Base-by-base conservation (phyloP, 2,888 invertebrate genomes). In the Ptilodon capucinus region DNA sequence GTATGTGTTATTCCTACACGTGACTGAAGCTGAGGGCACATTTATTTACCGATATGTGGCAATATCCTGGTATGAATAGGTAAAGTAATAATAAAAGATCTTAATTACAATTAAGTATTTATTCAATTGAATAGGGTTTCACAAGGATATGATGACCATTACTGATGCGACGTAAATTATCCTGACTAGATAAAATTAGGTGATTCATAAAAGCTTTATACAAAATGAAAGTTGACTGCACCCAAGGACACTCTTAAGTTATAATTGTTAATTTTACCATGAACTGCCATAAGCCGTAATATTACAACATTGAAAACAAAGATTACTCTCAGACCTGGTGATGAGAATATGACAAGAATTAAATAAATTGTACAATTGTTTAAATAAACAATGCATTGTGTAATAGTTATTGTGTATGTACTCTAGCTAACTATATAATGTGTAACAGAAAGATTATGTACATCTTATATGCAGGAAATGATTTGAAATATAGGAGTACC, bases 111-210 rank as follows among this genome's bases (percentile, higher is more conserved):
- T 64, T 54, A 68, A 65, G 59, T 57, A 53, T 73, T 76, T 71
- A 68, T 75, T 70, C 67, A 63, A 69, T 69, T 65, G 63, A 63
- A 66, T 63, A 66, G 64, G 64, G 62, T 67, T 72, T 67, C 60
- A 71, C 68, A 74, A 45, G 44, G 48, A 50, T 48, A 44, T 42
- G 44, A 51, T 61, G 50, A 56, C 54, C 49, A 54, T 64, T 60
- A 58, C 51, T 57, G 59, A 59, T 65, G 54, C 59, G n/a, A n/a
- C n/a, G n/a, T 50, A 38, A 51, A 66, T 62, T 54, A 64, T 62
- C 64, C 62, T 76, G 79, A 81, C 80, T 81, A 83, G 81, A 77
- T 66, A 71, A 49, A n/a, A 28, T 11, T 4, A 28, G 28, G 28
- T n/a, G 28, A 28, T n/a, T n/a, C 28, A n/a, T 28, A n/a, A 28